Evolutionary conservation across 2,888 invertebrate genomes (phyloP), one percentile per base, ranked within the genome.

Genomic region (Latrodectus elegans): DNA sequence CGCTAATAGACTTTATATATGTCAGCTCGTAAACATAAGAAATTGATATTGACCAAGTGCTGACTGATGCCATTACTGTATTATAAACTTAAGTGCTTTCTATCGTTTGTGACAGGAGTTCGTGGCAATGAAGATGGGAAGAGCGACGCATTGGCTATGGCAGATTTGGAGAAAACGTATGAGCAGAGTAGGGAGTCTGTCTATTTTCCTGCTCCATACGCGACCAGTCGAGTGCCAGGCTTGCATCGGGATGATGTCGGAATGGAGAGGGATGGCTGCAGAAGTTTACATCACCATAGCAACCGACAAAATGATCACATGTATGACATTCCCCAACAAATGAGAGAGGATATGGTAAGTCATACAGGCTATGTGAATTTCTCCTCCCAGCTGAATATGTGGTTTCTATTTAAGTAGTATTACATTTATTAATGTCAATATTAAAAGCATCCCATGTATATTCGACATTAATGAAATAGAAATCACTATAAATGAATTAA

Each of bases 261-360:
- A 0, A 72, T 89, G 79, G 79, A 82, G n/a, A 75, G 89, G 60
- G 89, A 89, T 17, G 86, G 89, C 0, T 89, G 86, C 38, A 78
- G 89, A 67, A 89, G 89, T 53, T 53, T 89, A 51, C 83, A 86
- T 17, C 86, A 84, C 22, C 86, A 84, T 22, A 79, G 83, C 22
- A 81, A 26, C 26, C 64, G 87, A 15, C 80, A 80, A 65, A 82
- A 70, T 53, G 89, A 89, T 4, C 87, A 89, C 38, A 65, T 88
- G 14, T 89, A 89, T 55, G 89, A 89, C 22, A 84, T 89, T 53
- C 89, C 89, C 14, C 89, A 89, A 38, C 89, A 86, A 52, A 82
- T 89, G 83, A 76, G 89, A 79, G 89, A 87, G 22, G 86, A 89
- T 49, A 83, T 88, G 82, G 88, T 88, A 65, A 76, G 76, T 64